A percentile compares a stretch with the other conserved stretches of the same genome.
phyloP scores from a whole-genome alignment of 2,113 vertebrate genomes.

The Atlantisia rogersi region DNA sequence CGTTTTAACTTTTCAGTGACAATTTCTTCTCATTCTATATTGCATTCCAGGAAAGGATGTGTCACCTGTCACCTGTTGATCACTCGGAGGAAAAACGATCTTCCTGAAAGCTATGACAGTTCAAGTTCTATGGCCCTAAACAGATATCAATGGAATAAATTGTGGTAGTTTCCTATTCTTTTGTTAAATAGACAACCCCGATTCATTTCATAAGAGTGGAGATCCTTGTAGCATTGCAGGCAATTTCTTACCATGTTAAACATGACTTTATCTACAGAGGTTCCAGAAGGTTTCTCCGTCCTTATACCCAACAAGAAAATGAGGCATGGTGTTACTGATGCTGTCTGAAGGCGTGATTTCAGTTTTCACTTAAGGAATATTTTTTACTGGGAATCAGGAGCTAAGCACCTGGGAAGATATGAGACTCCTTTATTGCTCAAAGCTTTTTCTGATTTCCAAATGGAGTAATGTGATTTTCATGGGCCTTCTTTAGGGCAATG shows the following conservation, averaged over 20 bases:
- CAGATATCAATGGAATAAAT: background rate
- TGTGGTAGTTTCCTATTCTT: background rate
- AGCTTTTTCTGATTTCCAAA: background rate
- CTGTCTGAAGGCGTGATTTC: background rate
- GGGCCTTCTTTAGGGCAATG: background rate
- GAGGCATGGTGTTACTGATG: background rate
- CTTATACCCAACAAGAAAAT: background rate
- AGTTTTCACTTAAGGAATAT: background rate
- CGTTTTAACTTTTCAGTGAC: background rate
- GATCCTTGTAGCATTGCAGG: background rate
- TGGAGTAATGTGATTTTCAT: background rate
- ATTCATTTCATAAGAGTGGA: background rate
- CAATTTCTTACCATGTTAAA: background rate
- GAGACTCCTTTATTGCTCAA: background rate
- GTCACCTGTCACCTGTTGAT: background rate
- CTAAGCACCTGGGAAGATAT: background rate
- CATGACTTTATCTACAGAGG: background rate
- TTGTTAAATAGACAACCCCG: background rate
- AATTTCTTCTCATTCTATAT: background rate
- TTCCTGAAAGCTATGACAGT: background rate
- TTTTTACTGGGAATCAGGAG: background rate
- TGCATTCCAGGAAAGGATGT: background rate
- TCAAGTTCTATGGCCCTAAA: background rate
- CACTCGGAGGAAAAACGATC: background rate
- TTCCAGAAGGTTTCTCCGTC: background rate